These are phyloP conservation scores for Cynodonichthys magdalenae DNA, from an alignment of 2,797 vertebrate genomes.

Conservation along the genomic window DNA sequence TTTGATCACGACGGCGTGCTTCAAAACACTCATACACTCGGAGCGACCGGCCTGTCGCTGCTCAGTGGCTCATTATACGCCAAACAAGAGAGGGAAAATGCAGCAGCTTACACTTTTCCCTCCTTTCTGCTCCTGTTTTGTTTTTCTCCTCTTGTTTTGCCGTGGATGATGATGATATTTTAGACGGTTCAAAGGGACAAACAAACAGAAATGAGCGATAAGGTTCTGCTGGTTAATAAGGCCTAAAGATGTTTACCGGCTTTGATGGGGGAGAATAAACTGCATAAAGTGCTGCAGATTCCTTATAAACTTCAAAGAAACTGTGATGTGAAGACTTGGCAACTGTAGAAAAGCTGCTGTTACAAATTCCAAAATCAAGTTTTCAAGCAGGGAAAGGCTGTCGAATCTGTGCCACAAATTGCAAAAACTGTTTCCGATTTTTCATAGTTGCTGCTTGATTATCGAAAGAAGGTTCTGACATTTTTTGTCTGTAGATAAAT, in stretches of 20 bases:
- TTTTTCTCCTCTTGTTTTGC: conserved; percentile 3
- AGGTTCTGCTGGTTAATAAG: conserved; percentile 25
- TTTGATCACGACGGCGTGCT: conserved; percentile 38
- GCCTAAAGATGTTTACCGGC: conserved; percentile 28
- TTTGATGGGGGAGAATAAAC: conserved; percentile 29
- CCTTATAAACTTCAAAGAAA: conserved; percentile 19
- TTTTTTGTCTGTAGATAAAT: conserved; percentile 3
- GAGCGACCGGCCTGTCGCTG: conserved; percentile 20
- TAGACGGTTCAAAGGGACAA: not conserved
- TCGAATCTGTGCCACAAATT: conserved; percentile 5
- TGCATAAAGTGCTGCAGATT: conserved; percentile 4
- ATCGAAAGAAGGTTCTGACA: conserved; percentile 3
- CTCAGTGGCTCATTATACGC: conserved; percentile 11
- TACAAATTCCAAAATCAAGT: conserved; percentile 11
- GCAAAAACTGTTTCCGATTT: conserved; percentile 5
- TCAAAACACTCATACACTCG: conserved; percentile 16
- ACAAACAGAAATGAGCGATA: conserved; percentile 31
- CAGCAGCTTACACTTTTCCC: conserved; percentile 5
- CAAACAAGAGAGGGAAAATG: conserved; percentile 34
- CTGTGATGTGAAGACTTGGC: conserved; percentile 15
- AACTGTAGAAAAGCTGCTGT: conserved; percentile 1
- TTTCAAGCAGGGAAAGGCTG: conserved; percentile 15
- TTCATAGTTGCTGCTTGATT: conserved; percentile 10
- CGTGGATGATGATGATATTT: conserved; percentile 10
- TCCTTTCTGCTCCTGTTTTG: not conserved